Base-by-base conservation (phyloP, 1,140 invertebrate genomes). In the Littorina saxatilis region DNA sequence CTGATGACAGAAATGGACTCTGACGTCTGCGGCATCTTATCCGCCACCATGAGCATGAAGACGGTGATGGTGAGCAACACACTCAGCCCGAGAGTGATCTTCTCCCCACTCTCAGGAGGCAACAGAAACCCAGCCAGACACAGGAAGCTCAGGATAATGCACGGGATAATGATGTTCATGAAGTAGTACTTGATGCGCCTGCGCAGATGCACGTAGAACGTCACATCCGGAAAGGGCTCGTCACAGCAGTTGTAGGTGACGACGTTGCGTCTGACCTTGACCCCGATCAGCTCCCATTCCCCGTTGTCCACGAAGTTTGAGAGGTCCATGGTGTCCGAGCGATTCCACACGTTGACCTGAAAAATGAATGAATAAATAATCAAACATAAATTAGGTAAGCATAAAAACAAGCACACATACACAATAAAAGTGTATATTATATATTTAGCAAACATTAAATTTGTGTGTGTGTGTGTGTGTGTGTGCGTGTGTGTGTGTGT, bases 241-340 rank as follows among this genome's bases (percentile, higher is more conserved):
- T 85, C 91, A 85, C 95, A 96, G 88, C 95, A 96, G 27, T 94
- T 94, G 88, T 96, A 96, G 84, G 91, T 95, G 83, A 96, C 94
- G 63, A 95, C 94, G 92, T 97, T 95, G 83, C 95, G 83, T 40
- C 29, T 79, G 27, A 83, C 85, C 70, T 81, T 83, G 1, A 86
- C 81, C 13, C 85, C 85, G 0, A 89, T 79, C 9, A 91, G 85
- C 74, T 90, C 86, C 90, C 90, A 91, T 68, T 90, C 90, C 20
- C 88, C 88, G 78, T 89, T 91, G 75, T 89, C 88, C 1, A 91
- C 90, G 47, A 90, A 88, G 74, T 89, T 88, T 13, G 92, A 92
- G 15, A 95, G 87, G 85, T 95, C 94, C 32, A 94, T 93, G 35
- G 93, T 92, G 11, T 89, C 84, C 17, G 94, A 94, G 43, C 94